Percentiles rank a stretch among this genome's conserved stretches.
Conservation (phyloP, 2,113 vertebrate genomes). For the Neodon shergylaensis region DNA sequence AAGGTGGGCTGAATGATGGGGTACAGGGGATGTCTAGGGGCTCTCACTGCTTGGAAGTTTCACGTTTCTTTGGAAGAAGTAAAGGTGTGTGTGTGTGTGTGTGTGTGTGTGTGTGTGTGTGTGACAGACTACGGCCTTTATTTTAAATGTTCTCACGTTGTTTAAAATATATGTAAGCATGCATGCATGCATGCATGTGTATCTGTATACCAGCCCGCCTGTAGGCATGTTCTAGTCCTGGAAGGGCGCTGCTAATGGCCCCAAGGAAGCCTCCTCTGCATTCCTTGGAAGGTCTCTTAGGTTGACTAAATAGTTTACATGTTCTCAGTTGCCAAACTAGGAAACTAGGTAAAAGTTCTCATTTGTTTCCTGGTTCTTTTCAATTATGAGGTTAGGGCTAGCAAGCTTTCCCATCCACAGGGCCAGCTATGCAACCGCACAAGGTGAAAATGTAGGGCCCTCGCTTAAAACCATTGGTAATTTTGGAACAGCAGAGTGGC, state of each 20-base stretch:
- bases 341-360: neutral
- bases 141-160: neutral
- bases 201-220: neutral
- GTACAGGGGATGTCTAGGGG: neutral
- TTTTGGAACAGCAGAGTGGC: neutral
- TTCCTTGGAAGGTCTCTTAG: neutral
- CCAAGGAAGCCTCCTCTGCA: neutral
- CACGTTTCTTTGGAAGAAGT: neutral
- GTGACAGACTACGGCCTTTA: neutral
- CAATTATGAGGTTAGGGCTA: neutral
- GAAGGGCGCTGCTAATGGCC: neutral
- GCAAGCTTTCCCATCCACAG: neutral
- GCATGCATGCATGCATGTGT: neutral
- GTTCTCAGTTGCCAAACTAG: neutral
- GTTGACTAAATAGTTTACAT: neutral
- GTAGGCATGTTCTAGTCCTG: neutral
- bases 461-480: neutral
- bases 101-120: neutral
- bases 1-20: no score
- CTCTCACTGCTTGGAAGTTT: neutral
- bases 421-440: neutral
- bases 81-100: neutral
- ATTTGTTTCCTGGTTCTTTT: neutral
- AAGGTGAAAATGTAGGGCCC: neutral
- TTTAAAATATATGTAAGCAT: neutral